Conservation (phyloP, 1,140 invertebrate species). For the Dinoponera quadriceps region DNA sequence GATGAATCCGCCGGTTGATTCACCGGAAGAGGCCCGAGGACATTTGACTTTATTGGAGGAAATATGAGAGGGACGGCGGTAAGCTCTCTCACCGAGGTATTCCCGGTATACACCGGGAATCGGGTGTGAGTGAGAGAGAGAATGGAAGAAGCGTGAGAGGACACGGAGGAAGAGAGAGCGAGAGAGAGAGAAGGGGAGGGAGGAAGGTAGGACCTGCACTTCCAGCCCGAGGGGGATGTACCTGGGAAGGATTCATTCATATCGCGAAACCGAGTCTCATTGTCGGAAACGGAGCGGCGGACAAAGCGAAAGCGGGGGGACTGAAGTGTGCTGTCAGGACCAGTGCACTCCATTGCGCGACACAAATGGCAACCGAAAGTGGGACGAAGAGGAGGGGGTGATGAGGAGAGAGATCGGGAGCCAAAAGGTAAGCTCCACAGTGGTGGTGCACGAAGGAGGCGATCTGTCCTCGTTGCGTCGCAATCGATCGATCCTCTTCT, state of each 20-base stretch:
- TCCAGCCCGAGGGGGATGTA: conserved; percentile 65
- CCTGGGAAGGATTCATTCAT: conserved; percentile 71
- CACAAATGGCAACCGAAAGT: conserved; percentile 75
- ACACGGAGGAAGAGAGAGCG: neutral
- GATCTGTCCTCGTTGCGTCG: conserved; percentile 60
- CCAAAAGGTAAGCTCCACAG: conserved; percentile 39
- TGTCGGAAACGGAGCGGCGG: conserved; percentile 62
- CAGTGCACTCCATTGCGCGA: conserved; percentile 73
- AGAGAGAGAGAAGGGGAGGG: neutral
- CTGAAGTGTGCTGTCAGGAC: conserved; percentile 72
- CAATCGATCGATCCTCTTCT: conserved; percentile 19
- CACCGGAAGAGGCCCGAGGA: conserved; percentile 57
- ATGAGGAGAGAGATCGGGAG: conserved; percentile 45
- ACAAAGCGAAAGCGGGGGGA: conserved; percentile 66
- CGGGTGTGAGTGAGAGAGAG: conserved; percentile 14
- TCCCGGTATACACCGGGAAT: conserved; percentile 50
- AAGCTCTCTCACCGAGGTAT: conserved; percentile 16
- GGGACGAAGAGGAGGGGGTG: conserved; percentile 58
- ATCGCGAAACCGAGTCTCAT: conserved; percentile 68
- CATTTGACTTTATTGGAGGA: conserved; percentile 69
- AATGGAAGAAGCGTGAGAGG: neutral
- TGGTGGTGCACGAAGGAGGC: conserved; percentile 34
- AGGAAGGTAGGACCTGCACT: conserved; percentile 56
- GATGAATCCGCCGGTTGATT: conserved; percentile 41
- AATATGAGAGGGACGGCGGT: conserved; percentile 54